Evolutionary conservation across 1,140 invertebrate species (phyloP).

Genomic region (Parasteatoda tepidariorum): DNA sequence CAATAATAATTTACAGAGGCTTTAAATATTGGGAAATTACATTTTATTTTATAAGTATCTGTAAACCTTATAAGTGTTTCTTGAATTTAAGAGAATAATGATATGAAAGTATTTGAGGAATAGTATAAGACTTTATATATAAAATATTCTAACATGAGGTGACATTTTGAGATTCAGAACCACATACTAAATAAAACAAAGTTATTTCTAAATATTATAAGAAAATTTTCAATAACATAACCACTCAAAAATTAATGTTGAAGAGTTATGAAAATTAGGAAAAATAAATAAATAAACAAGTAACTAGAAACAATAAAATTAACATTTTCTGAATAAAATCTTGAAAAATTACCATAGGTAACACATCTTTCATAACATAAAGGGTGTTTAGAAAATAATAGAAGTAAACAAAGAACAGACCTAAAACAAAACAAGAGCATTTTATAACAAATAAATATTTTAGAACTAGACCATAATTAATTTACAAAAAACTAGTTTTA

Average conservation of each 20-base stretch:
- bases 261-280: background rate
- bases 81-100: too few relatives aligned
- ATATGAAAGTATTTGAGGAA: too few relatives aligned
- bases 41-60: too few relatives aligned
- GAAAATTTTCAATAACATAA: background rate
- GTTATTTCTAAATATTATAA: background rate
- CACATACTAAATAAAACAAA: background rate
- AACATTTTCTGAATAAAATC: too few relatives aligned
- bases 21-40: too few relatives aligned
- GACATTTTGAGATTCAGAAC: too few relatives aligned
- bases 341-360: conserved; percentile 20
- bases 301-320: background rate
- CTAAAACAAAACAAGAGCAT: conserved; percentile 1
- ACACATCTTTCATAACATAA: conserved; percentile 19
- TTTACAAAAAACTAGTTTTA: too few relatives aligned
- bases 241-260: background rate
- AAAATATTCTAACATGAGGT: too few relatives aligned
- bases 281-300: background rate
- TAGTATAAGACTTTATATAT: too few relatives aligned
- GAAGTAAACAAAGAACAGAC: conserved; percentile 8
- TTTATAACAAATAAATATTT: background rate
- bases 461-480: background rate
- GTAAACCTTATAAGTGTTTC: too few relatives aligned
- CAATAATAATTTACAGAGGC: too few relatives aligned
- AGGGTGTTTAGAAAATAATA: background rate